Evolutionary conservation across 2,113 vertebrate species (phyloP).

Genomic region (Pandion haliaetus): DNA sequence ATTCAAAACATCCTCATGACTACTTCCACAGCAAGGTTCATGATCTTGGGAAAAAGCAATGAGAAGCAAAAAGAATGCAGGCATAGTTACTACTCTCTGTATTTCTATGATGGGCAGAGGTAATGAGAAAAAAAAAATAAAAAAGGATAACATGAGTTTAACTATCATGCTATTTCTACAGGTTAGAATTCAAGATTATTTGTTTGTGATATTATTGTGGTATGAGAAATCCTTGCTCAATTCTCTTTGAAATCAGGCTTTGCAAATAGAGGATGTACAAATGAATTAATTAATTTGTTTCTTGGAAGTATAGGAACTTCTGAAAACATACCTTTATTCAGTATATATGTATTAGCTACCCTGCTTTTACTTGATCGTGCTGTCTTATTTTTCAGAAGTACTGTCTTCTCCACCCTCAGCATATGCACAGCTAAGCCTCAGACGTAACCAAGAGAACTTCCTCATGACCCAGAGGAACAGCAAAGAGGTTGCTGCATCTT

Average conservation of each 20-base stretch:
- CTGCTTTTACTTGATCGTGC: neutral
- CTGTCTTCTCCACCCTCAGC: neutral
- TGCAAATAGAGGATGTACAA: neutral
- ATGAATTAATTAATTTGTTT: neutral
- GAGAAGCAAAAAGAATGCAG: neutral
- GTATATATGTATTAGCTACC: neutral
- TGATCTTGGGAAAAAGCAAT: neutral
- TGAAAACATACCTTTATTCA: neutral
- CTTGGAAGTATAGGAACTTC: neutral
- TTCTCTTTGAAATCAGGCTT: neutral
- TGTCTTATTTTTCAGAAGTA: neutral
- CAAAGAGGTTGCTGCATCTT: neutral
- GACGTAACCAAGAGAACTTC: neutral
- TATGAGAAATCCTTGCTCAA: neutral
- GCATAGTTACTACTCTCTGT: neutral
- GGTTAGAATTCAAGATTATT: neutral
- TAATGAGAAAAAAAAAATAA: neutral
- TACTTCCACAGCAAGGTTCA: neutral
- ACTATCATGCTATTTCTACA: neutral
- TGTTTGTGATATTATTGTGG: neutral
- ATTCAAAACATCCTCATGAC: neutral
- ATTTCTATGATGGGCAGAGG: neutral
- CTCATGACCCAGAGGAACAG: neutral
- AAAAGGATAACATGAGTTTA: neutral
- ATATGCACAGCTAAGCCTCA: neutral